Evolutionary conservation across 2,888 invertebrate genomes (phyloP).

Genomic region (Protonemura montana): DNA sequence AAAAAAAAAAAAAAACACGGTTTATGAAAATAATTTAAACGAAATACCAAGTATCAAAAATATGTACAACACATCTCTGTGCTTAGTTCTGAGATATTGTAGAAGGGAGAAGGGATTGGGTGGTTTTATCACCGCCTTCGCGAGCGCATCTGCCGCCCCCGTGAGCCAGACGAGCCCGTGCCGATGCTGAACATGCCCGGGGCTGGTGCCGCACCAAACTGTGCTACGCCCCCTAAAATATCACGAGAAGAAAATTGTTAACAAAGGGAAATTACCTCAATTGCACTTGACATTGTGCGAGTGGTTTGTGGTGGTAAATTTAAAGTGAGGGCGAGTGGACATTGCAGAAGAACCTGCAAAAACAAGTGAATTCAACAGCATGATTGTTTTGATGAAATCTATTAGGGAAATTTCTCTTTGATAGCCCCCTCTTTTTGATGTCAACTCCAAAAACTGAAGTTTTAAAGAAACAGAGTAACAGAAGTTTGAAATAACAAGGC

Average conservation of each 20-base stretch:
- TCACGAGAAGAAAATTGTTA: background rate
- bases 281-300: too few species aligned
- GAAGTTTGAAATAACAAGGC: too few species aligned
- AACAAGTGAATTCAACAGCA: too few species aligned
- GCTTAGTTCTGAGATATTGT: background rate
- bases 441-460: too few species aligned
- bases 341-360: too few species aligned
- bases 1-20: background rate
- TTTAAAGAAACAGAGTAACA: too few species aligned
- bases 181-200: conserved; percentile 40
- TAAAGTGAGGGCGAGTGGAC: too few species aligned
- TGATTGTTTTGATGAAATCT: too few species aligned
- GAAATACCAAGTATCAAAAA: background rate
- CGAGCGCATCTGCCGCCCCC: conserved; percentile 3
- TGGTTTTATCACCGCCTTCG: conserved; percentile 1
- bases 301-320: too few species aligned
- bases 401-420: too few species aligned
- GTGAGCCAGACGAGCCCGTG: background rate
- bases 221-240: conserved; percentile 1
- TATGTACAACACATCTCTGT: background rate
- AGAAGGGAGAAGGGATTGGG: background rate
- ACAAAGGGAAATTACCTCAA: too few species aligned
- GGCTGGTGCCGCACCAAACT: conserved; percentile 7
- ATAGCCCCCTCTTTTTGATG: too few species aligned
- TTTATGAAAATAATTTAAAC: background rate